Conservation (phyloP, 2,797 vertebrate genomes). For the Pempheris klunzingeri region DNA sequence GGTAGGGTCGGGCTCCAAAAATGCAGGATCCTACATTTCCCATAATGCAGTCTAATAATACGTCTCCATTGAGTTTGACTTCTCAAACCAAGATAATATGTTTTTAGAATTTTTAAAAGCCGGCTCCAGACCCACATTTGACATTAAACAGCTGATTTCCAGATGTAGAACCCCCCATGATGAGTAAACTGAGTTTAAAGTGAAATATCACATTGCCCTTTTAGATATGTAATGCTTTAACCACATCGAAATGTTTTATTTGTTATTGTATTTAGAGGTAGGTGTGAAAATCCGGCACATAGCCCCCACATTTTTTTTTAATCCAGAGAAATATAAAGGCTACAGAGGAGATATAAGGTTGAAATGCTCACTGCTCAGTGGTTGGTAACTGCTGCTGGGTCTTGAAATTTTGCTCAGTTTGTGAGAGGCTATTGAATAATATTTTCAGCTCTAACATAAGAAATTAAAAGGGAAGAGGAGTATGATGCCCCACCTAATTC, state of each 20-base stretch:
- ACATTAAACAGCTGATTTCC: neutral
- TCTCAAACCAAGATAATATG: neutral
- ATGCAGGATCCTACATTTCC: neutral
- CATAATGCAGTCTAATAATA: neutral
- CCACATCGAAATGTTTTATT: neutral
- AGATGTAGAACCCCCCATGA: neutral
- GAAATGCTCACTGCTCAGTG: neutral
- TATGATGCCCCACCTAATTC: slow-evolving; percentile 9
- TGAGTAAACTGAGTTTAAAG: neutral
- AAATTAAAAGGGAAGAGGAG: slow-evolving; percentile 31
- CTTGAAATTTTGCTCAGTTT: neutral
- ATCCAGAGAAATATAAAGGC: neutral
- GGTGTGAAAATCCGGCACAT: neutral
- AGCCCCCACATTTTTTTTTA: neutral
- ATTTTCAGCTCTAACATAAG: slow-evolving; percentile 18
- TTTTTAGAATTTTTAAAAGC: neutral
- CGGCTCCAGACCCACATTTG: neutral
- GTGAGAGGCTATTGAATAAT: neutral
- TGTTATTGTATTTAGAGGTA: neutral
- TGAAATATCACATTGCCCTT: neutral
- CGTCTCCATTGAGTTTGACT: no score
- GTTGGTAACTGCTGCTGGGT: neutral
- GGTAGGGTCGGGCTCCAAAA: neutral
- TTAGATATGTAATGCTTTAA: neutral
- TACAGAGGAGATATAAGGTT: neutral